Conservation (phyloP, 2,113 vertebrate species). For the Miniopterus natalensis region DNA sequence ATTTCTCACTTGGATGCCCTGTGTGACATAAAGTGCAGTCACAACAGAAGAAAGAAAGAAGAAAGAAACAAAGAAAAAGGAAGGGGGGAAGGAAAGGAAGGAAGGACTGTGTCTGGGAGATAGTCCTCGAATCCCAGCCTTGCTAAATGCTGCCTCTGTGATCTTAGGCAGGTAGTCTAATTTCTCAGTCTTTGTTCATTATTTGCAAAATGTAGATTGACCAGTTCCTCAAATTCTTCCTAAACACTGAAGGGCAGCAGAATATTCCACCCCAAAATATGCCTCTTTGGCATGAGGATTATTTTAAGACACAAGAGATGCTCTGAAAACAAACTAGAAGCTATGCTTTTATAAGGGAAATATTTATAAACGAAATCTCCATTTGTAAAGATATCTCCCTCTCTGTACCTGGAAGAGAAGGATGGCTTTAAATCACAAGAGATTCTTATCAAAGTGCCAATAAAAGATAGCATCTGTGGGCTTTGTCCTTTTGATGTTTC, state of each 20-base stretch:
- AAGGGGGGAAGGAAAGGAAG: background rate
- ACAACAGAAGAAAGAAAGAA: background rate
- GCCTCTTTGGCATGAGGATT: no score
- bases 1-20: background rate
- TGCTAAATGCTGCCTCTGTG: background rate
- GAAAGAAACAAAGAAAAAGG: no score
- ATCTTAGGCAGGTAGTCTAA: no score
- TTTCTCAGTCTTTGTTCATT: no score
- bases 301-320: no score
- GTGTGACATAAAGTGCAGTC: background rate
- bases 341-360: background rate
- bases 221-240: no score
- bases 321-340: background rate
- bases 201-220: no score
- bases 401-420: no score
- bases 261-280: no score
- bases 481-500: background rate
- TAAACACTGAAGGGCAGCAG: no score
- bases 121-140: background rate
- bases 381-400: background rate
- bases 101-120: background rate
- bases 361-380: background rate
- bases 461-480: background rate
- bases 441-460: background rate
- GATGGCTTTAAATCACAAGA: background rate